Conservation (phyloP, 2,797 vertebrate genomes). For the Sebastes cheni region DNA sequence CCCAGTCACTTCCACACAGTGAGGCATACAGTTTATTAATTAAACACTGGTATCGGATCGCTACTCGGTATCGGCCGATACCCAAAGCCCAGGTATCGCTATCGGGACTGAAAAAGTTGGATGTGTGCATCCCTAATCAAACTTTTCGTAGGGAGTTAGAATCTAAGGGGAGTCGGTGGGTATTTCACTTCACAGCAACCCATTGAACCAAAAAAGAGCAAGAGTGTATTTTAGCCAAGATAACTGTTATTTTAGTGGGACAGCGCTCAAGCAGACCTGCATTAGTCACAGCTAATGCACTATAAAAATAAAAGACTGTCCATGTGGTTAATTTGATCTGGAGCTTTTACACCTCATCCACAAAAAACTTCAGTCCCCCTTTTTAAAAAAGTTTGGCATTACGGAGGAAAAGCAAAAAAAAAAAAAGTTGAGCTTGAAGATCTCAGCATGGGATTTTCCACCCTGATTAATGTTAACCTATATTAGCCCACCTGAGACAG, state of each 20-base stretch:
- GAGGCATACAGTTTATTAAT: no score
- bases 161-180: conserved; percentile 20
- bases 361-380: conserved; percentile 55
- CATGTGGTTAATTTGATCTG: conserved; percentile 76
- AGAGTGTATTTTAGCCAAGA: conserved; percentile 61
- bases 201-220: conserved; percentile 47
- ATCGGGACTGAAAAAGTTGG: no score
- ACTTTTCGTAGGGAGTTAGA: conserved; percentile 9
- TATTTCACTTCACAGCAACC: conserved; percentile 47
- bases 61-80: no score
- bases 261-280: conserved; percentile 63
- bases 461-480: conserved; percentile 73
- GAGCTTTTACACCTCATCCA: conserved; percentile 73
- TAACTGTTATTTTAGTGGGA: conserved; percentile 75
- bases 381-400: conserved; percentile 56
- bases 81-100: no score
- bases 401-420: conserved; percentile 33
- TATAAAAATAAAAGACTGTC: conserved; percentile 75
- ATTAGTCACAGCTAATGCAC: conserved; percentile 77
- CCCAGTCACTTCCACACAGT: no score
- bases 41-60: no score
- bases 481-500: conserved; percentile 76
- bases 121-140: conserved; percentile 2
- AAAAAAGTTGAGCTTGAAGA: conserved; percentile 23
- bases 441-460: conserved; percentile 74